A percentile compares a stretch with the other conserved stretches of the same genome.
These are phyloP conservation scores for Fistularia tabacaria DNA, from an alignment of 2,797 vertebrate species.

Conservation along the genomic window DNA sequence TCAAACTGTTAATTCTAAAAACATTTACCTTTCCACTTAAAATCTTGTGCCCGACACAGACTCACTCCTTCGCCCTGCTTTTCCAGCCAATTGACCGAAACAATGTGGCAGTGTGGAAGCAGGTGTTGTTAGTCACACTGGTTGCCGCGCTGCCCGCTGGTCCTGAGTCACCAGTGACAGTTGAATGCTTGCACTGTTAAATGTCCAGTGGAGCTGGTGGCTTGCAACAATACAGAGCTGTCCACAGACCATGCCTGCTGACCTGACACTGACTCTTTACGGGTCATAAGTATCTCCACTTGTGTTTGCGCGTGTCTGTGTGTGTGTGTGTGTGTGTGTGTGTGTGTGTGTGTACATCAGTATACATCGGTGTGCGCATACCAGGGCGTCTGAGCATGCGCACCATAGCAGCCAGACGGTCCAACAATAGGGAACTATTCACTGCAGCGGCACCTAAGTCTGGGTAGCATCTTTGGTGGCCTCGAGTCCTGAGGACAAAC, in stretches of 20 bases:
- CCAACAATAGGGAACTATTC: slow-evolving; percentile 55
- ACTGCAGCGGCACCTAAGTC: slow-evolving; percentile 34
- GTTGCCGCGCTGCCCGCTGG: slow-evolving; percentile 34
- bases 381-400: slow-evolving; percentile 36
- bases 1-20: too few species aligned
- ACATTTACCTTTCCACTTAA: too few species aligned
- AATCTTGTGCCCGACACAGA: background rate
- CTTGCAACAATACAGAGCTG: slow-evolving; percentile 68
- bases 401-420: slow-evolving; percentile 44
- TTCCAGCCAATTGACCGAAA: slow-evolving; percentile 27
- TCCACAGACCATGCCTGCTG: slow-evolving; percentile 52
- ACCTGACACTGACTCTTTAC: slow-evolving; percentile 62
- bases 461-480: slow-evolving; percentile 24
- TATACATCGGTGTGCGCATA: slow-evolving; percentile 40
- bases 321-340: slow-evolving; percentile 14
- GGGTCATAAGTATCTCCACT: slow-evolving; percentile 46
- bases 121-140: slow-evolving; percentile 61
- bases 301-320: slow-evolving; percentile 28
- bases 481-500: slow-evolving; percentile 26
- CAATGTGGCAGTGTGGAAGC: slow-evolving; percentile 50
- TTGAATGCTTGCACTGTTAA: slow-evolving; percentile 66
- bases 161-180: slow-evolving; percentile 66
- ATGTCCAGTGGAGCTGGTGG: slow-evolving; percentile 50
- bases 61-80: background rate
- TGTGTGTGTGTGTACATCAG: slow-evolving; percentile 28